Evolutionary conservation across 1,140 invertebrate genomes (phyloP).

Genomic region (Drosophila pectinifera): DNA sequence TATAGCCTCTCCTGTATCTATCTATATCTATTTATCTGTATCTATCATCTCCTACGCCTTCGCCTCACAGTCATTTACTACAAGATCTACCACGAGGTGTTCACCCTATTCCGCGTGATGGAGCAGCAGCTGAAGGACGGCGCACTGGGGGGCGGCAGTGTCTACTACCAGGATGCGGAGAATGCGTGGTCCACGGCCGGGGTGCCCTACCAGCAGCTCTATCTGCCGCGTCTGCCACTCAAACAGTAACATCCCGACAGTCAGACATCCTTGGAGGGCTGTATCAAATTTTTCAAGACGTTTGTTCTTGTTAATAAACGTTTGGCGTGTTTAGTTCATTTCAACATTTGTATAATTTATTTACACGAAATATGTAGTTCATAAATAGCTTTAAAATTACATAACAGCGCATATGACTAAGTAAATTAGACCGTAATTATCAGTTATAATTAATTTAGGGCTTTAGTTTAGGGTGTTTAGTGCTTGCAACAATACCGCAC

Average conservation of each 20-base stretch:
- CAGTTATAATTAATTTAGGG: conserved; percentile 56
- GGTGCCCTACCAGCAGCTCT: conserved; percentile 53
- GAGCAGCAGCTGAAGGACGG: conserved; percentile 46
- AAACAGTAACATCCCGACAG: conserved; percentile 40
- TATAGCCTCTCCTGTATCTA: too few species aligned
- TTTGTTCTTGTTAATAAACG: conserved; percentile 40
- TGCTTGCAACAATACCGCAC: conserved; percentile 39
- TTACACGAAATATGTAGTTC: conserved; percentile 73
- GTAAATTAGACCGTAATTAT: conserved; percentile 67
- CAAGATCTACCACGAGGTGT: conserved; percentile 75
- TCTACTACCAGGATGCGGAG: conserved; percentile 49
- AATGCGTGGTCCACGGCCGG: conserved; percentile 37
- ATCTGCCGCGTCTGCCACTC: conserved; percentile 49
- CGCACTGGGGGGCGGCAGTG: background rate
- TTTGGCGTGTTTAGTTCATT: conserved; percentile 15
- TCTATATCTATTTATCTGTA: too few species aligned
- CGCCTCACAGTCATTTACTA: conserved; percentile 78
- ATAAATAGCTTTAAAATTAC: conserved; percentile 83
- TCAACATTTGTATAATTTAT: conserved; percentile 81
- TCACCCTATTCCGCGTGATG: conserved; percentile 68
- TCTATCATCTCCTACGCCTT: too few species aligned
- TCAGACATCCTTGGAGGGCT: too few species aligned
- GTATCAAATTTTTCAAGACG: conserved; percentile 16
- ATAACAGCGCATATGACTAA: conserved; percentile 84
- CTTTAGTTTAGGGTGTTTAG: conserved; percentile 20